Base-by-base conservation (phyloP, 53 echinoderm and acorn worm genomes). In the Temnopleurus reevesii region DNA sequence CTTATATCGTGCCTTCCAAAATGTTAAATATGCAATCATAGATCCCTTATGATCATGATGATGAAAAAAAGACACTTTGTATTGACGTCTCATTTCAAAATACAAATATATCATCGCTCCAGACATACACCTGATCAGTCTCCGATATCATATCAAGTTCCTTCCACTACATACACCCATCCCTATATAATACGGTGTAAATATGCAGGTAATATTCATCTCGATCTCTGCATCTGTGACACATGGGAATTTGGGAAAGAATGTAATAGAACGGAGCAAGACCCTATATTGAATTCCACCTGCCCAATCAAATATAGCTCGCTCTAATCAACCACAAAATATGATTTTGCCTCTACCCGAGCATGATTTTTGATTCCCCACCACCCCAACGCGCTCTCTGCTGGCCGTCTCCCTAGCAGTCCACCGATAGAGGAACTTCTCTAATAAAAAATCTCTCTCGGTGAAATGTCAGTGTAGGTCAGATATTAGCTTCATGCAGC, bases 311-410 rank as follows among this genome's bases (percentile, higher is more conserved):
- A 51, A 80, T 51, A 49, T 9, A 80, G 51, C 51, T 80, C 80
- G 80, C 80, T 80, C 47, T 80, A 80, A 80, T 80, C 80, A 80
- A 18, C 47, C 71, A 36, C 80, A 80, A 77, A 79, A 80, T 80
- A 80, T 80, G 80, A 80, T 80, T 46, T 41, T 25, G 38, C 41
- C 21, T n/a, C n/a, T 80, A 41, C 19, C 47, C 80, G 28, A 38
- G 80, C 80, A 28, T 51, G 80, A 46, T 80, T 80, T 49, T 23
- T 80, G 46, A 49, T 46, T 51, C 80, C 5, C 2, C 8, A 71
- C 6, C 71, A 38, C 21, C 15, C 71, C 36, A n/a, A n/a, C n/a
- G n/a, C n/a, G n/a, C n/a, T n/a, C n/a, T n/a, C n/a, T n/a, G n/a
- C n/a, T n/a, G n/a, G n/a, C n/a, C n/a, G n/a, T n/a, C n/a, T n/a